These are phyloP conservation scores for Lethocerus indicus DNA, from an alignment of 1,140 invertebrate genomes.

Conservation along the genomic window DNA sequence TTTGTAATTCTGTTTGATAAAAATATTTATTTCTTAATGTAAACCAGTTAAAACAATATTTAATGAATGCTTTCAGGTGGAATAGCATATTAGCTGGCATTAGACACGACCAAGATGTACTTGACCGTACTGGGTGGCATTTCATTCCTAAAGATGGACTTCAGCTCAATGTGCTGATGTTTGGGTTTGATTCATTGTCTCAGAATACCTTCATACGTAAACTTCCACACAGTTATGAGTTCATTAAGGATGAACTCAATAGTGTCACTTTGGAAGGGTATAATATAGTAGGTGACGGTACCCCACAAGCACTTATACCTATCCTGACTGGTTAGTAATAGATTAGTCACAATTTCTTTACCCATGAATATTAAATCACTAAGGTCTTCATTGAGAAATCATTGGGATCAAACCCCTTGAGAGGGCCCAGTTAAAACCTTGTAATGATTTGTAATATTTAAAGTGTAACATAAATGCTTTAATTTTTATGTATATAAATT, in stretches of 20 bases:
- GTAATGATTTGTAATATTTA: too few relatives aligned
- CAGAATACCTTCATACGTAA: conserved; percentile 71
- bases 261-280: conserved; percentile 58
- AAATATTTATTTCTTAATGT: not conserved
- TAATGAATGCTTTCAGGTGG: conserved; percentile 27
- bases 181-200: conserved; percentile 83
- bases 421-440: too few relatives aligned
- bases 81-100: conserved; percentile 37
- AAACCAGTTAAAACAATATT: not conserved
- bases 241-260: conserved; percentile 48
- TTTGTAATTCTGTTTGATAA: not conserved
- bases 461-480: too few relatives aligned
- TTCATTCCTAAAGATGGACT: conserved; percentile 29
- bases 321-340: conserved; percentile 59
- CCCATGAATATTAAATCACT: too few relatives aligned
- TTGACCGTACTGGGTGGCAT: conserved; percentile 29
- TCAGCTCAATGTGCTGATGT: conserved; percentile 65
- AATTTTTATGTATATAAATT: too few relatives aligned
- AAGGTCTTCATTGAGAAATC: too few relatives aligned
- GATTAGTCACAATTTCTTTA: not conserved
- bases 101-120: conserved; percentile 26
- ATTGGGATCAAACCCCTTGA: too few relatives aligned
- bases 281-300: conserved; percentile 89
- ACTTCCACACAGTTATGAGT: conserved; percentile 63
- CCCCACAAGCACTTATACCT: conserved; percentile 80